Evolutionary conservation across 2,888 invertebrate species (phyloP).

Genomic region (Unio delphinus): DNA sequence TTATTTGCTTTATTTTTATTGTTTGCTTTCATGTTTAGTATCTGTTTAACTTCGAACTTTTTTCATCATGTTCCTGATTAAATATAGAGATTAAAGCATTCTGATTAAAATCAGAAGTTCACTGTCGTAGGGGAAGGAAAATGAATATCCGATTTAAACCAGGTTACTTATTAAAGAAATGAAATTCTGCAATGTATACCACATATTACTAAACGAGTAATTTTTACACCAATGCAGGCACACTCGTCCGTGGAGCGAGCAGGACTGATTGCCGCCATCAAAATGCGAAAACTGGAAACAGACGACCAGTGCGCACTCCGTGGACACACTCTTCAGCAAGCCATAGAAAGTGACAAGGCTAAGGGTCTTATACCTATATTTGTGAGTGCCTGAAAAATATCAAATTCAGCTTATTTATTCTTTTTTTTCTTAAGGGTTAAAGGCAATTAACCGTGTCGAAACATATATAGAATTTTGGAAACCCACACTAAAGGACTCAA

Average conservation of each 20-base stretch:
- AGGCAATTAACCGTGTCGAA: too few species aligned
- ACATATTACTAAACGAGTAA: slow-evolving; percentile 10
- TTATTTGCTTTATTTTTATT: too few species aligned
- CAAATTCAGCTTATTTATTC: not conserved
- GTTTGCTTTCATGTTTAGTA: too few species aligned
- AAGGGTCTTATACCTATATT: slow-evolving; percentile 69
- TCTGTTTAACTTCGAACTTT: too few species aligned
- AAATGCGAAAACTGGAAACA: slow-evolving; percentile 55
- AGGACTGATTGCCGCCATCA: slow-evolving; percentile 62
- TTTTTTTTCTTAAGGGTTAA: not conserved
- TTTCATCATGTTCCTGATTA: too few species aligned
- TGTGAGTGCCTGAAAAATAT: slow-evolving; percentile 50
- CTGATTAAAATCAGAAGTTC: too few species aligned
- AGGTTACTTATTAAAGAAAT: not conserved
- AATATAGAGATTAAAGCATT: not conserved
- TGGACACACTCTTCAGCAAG: slow-evolving; percentile 50
- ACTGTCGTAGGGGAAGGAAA: not conserved
- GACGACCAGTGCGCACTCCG: slow-evolving; percentile 57
- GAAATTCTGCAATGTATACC: not conserved
- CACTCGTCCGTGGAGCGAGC: slow-evolving; percentile 70
- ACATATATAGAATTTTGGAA: too few species aligned
- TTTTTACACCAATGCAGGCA: slow-evolving; percentile 58
- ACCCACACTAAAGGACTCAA: too few species aligned
- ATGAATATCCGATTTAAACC: too few species aligned
- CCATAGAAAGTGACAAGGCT: slow-evolving; percentile 61